These are phyloP conservation scores for Steinernema feltiae DNA, from an alignment of 1,140 invertebrate species.

Conservation along the genomic window DNA sequence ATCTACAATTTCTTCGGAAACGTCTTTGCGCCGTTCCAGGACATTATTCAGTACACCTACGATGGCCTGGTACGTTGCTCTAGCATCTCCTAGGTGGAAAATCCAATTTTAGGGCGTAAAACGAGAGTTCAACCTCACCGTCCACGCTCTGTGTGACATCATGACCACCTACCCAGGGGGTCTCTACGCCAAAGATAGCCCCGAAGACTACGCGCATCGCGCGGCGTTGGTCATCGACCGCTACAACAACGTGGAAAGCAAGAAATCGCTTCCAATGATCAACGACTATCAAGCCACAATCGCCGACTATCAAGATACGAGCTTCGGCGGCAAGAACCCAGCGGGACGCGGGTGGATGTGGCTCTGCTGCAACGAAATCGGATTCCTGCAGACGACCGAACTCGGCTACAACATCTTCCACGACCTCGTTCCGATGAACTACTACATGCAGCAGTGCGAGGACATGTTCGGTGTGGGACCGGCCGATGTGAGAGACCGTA, in stretches of 20 bases:
- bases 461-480: slow-evolving; percentile 1
- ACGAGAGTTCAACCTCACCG: neutral
- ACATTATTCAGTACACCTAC: slow-evolving; percentile 40
- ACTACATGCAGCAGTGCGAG: slow-evolving; percentile 16
- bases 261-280: neutral
- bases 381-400: slow-evolving; percentile 18
- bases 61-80: slow-evolving; percentile 37
- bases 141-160: neutral
- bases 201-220: neutral
- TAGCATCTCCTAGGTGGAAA: slow-evolving; percentile 1
- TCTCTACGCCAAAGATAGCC: neutral
- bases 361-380: slow-evolving; percentile 11
- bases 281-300: neutral
- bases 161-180: neutral
- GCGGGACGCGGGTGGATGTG: slow-evolving; percentile 15
- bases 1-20: slow-evolving; percentile 37
- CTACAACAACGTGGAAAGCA: neutral
- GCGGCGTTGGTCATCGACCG: neutral
- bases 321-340: neutral
- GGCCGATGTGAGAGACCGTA: neutral
- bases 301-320: neutral
- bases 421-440: slow-evolving; percentile 15
- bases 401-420: slow-evolving; percentile 18
- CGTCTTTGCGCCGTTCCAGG: slow-evolving; percentile 32
- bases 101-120: neutral